Percentiles rank a stretch among this genome's conserved stretches.
phyloP scores from a whole-genome alignment of 2,113 vertebrate species.

The Glaucomys volans region DNA sequence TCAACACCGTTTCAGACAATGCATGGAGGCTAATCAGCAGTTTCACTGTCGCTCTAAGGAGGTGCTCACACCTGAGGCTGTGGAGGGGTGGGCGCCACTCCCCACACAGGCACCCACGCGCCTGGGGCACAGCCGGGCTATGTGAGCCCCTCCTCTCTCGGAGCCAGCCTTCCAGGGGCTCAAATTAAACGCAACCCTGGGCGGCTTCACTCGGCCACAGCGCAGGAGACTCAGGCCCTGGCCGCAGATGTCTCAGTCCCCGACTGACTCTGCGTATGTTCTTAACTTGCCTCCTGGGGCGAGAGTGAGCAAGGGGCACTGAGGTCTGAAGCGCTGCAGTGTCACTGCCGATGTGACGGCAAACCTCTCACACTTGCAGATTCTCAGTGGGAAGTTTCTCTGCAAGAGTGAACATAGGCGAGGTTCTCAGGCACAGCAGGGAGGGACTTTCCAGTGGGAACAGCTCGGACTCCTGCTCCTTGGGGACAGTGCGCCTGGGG shows the following conservation, averaged over 20 bases:
- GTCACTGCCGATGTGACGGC: not conserved
- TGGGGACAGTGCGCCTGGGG: not conserved
- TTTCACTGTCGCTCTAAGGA: constrained; percentile 39
- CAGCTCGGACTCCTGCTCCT: not conserved
- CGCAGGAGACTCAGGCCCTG: not conserved
- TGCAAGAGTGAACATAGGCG: constrained; percentile 62
- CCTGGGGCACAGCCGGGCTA: too few relatives aligned
- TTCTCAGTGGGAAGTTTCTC: constrained; percentile 23
- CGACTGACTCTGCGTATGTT: not conserved
- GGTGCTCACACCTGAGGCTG: not conserved
- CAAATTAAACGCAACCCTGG: not conserved
- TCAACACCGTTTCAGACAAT: constrained; percentile 64
- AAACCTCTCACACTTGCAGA: not conserved
- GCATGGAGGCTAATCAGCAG: constrained; percentile 53
- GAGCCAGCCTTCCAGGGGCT: not conserved
- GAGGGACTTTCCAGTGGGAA: not conserved
- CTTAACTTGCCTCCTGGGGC: constrained; percentile 14
- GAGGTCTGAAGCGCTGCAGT: not conserved
- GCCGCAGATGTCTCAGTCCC: not conserved
- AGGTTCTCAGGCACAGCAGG: constrained; percentile 62
- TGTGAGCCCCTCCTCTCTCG: not conserved
- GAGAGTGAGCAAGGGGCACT: too few relatives aligned
- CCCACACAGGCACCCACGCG: too few relatives aligned
- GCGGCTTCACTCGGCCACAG: not conserved
- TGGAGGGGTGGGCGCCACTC: constrained; percentile 13